These are phyloP conservation scores for Macaria liturata DNA, from an alignment of 2,888 invertebrate species.

Conservation along the genomic window DNA sequence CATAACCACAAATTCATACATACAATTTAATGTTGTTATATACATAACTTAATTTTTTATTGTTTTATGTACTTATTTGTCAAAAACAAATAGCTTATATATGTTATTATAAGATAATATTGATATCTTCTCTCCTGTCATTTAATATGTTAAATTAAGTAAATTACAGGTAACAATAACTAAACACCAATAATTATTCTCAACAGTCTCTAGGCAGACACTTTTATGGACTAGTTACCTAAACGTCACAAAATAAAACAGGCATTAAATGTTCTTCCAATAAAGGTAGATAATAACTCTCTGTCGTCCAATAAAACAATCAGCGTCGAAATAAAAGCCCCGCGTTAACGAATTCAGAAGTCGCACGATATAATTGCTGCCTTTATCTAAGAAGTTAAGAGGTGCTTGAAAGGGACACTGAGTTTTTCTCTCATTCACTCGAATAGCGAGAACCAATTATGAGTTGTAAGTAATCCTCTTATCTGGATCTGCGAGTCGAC, in stretches of 20 bases:
- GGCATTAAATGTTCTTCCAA: neutral
- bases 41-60: too few relatives aligned
- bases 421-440: slow-evolving; percentile 68
- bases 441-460: slow-evolving; percentile 79
- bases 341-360: slow-evolving; percentile 50
- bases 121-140: too few relatives aligned
- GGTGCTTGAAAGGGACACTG: slow-evolving; percentile 57
- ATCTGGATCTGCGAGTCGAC: slow-evolving; percentile 68
- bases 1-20: too few relatives aligned
- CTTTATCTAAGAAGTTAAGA: slow-evolving; percentile 56
- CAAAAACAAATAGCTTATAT: too few relatives aligned
- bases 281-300: slow-evolving; percentile 6
- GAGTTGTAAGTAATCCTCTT: slow-evolving; percentile 81
- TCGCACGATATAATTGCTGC: slow-evolving; percentile 46
- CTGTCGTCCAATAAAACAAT: slow-evolving; percentile 13
- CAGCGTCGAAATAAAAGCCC: slow-evolving; percentile 17
- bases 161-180: too few relatives aligned
- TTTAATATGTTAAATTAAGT: too few relatives aligned
- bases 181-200: too few relatives aligned
- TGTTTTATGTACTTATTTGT: too few relatives aligned
- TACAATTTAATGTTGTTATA: too few relatives aligned
- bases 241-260: neutral
- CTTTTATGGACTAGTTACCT: neutral
- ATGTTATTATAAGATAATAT: too few relatives aligned
- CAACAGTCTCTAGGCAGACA: too few relatives aligned